Evolutionary conservation across 2,113 vertebrate genomes (phyloP).

Genomic region (Rhizomys pruinosus): DNA sequence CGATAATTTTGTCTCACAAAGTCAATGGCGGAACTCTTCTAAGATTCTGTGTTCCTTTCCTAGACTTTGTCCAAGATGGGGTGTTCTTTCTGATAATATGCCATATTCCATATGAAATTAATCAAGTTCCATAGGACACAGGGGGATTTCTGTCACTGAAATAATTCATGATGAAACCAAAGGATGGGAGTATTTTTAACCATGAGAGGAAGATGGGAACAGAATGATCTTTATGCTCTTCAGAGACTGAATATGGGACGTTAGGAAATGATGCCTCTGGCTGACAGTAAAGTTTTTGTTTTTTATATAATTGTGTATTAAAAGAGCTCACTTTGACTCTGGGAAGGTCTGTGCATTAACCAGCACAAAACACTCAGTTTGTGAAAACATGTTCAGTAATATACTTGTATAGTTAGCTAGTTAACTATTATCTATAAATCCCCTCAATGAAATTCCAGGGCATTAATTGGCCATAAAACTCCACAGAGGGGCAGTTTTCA

Average conservation of each 20-base stretch:
- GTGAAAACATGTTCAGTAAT: conserved; percentile 42
- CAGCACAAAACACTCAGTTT: neutral
- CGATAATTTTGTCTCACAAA: neutral
- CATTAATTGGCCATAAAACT: conserved; percentile 79
- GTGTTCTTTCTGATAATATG: neutral
- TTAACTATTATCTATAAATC: conserved; percentile 79
- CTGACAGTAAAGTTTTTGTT: conserved; percentile 14
- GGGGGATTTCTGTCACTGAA: neutral
- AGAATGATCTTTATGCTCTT: neutral
- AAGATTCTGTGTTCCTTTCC: neutral
- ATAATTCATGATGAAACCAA: neutral
- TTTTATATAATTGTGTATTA: conserved; percentile 12
- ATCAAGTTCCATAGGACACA: neutral
- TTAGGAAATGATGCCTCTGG: neutral
- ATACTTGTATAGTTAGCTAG: conserved; percentile 71
- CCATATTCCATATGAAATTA: neutral
- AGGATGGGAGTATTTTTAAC: neutral
- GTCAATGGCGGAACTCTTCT: neutral
- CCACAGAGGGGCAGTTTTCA: conserved; percentile 77
- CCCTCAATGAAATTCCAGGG: conserved; percentile 82
- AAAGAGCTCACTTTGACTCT: conserved; percentile 42
- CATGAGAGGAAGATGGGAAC: neutral
- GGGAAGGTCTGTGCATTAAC: conserved; percentile 6
- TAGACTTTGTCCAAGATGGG: neutral
- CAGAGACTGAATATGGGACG: neutral